Base-by-base conservation (phyloP, 1,140 invertebrate species). In the Aethina tumida region DNA sequence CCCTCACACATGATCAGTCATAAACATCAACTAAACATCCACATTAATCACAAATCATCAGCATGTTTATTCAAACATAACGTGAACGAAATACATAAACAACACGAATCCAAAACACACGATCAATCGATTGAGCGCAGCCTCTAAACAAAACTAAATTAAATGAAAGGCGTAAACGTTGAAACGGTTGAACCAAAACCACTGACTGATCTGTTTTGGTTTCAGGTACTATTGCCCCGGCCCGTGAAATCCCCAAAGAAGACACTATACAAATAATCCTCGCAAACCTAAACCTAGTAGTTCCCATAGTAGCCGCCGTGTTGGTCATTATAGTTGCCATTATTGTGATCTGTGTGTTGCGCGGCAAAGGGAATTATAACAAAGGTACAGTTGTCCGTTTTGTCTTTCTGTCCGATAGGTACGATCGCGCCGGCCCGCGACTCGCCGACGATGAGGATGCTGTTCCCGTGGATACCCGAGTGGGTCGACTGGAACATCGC, bases 181-280 rank as follows among this genome's bases (percentile, higher is more conserved):
- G 21, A 6, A 24, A 24, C 21, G n/a, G n/a, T n/a, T 7, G 21
- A 24, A 6, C 21, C n/a, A 44, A 49, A 42, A 45, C 39, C 43
- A 43, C 47, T 43, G n/a, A n/a, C n/a, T n/a, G n/a, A n/a, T 49
- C 39, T 49, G 47, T 49, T 52, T 55, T 56, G 69, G 70, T 84
- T 86, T 73, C 82, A 93, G 89, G 86, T 77, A 91, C 88, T 66
- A 87, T 93, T 67, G 84, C 86, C 64, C 89, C 89, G 61, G 80
- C 84, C 59, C 79, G 84, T 62, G 84, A 92, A 62, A 71, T 87
- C 47, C 80, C 75, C 51, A 78, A 86, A 56, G 82, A 87, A 63
- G 81, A 84, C 64, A 82, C 81, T 45, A 72, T 87, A 66, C 79
- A 79, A 72, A 77, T 84, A 54, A 75, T 89, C 54, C 74, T 87